Percentiles rank a stretch among this genome's conserved stretches.
Evolutionary conservation across 2,797 vertebrate species (phyloP).

Genomic region (Anisognathus igniventris): DNA sequence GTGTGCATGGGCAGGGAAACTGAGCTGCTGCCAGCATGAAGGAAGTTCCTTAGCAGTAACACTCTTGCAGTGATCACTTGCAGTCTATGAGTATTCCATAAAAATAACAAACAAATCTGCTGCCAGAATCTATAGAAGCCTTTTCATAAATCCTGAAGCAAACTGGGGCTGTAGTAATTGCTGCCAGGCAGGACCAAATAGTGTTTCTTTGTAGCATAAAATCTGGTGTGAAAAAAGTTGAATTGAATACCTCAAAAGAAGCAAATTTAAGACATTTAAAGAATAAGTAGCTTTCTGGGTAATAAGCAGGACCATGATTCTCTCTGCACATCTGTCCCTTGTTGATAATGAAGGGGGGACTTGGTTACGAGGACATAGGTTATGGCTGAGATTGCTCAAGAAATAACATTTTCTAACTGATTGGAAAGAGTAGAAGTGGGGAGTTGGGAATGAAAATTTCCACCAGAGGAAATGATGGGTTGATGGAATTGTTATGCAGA

Average conservation of each 20-base stretch:
- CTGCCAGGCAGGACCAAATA: not conserved
- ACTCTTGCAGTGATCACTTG: not conserved
- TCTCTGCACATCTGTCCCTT: not conserved
- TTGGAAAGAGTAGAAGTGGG: not conserved
- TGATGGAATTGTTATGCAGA: not conserved
- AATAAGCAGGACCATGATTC: fast-evolving
- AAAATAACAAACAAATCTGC: slow-evolving; percentile 16
- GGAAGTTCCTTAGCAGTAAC: not conserved
- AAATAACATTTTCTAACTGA: not conserved
- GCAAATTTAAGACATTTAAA: not conserved
- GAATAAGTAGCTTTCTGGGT: not conserved
- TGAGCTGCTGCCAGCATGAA: not conserved
- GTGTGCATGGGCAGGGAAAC: not conserved
- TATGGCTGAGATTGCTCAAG: not conserved
- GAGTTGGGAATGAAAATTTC: not conserved
- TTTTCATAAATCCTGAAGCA: not conserved
- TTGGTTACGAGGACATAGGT: not conserved
- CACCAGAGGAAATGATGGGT: not conserved
- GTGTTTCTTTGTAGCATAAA: not conserved
- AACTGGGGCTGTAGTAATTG: not conserved
- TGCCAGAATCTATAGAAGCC: not conserved
- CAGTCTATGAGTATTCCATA: not conserved
- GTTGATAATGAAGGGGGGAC: not conserved
- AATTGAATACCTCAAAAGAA: not conserved
- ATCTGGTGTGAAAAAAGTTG: not conserved